Percentiles rank a stretch among this genome's conserved stretches.
These are phyloP conservation scores for Etia nguti DNA, from an alignment of 2,113 vertebrate genomes.

Conservation along the genomic window DNA sequence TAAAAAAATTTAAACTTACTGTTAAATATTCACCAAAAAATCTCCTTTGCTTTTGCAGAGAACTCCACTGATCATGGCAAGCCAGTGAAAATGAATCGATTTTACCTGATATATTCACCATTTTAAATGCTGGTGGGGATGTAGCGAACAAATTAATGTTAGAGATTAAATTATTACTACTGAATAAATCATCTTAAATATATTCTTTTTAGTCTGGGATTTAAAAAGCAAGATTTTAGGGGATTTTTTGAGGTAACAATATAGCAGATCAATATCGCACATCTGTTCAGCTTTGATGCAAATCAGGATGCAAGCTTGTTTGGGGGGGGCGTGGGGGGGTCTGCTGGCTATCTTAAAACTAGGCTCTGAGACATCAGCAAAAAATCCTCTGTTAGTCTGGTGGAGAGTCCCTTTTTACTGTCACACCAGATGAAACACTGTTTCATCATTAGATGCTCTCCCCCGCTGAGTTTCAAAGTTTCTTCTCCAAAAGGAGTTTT, in stretches of 20 bases:
- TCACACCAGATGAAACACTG: slow-evolving; percentile 15
- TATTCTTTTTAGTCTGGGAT: not conserved
- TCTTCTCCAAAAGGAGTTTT: not conserved
- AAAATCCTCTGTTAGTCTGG: not conserved
- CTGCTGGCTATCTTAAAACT: not conserved
- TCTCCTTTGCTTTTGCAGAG: not conserved
- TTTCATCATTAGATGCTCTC: not conserved
- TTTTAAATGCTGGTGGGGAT: not conserved
- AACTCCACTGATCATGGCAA: not conserved
- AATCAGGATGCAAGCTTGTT: not conserved
- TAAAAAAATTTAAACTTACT: not conserved
- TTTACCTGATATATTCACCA: not conserved
- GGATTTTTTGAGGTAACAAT: not conserved
- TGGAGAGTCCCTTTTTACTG: not conserved
- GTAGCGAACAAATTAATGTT: not conserved
- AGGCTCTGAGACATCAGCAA: not conserved
- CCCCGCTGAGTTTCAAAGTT: not conserved
- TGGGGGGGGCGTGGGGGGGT: not conserved
- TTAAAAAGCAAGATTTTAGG: not conserved
- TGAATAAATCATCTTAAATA: not conserved
- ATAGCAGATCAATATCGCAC: not conserved
- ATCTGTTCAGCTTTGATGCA: not conserved
- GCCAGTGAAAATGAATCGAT: not conserved
- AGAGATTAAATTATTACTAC: not conserved
- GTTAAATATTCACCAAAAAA: not conserved